phyloP scores from a whole-genome alignment of 2,113 vertebrate genomes.

The Chloropsis hardwickii region DNA sequence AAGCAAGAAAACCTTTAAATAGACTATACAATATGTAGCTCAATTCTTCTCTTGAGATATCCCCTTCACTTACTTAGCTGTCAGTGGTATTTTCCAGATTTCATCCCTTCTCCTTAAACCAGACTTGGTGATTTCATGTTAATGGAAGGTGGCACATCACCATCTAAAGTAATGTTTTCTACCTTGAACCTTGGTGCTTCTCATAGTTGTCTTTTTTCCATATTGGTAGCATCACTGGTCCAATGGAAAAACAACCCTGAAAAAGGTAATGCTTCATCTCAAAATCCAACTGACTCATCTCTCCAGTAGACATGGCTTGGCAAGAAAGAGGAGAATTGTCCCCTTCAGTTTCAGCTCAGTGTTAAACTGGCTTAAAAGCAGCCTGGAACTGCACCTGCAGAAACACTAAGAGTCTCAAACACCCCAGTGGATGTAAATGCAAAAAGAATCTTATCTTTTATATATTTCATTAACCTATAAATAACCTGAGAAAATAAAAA shows the following conservation, averaged over 20 bases:
- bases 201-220: accelerated
- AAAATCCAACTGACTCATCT: not conserved
- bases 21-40: not conserved
- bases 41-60: not conserved
- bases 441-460: not conserved
- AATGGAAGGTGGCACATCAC: not conserved
- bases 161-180: not conserved
- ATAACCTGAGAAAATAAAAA: not conserved
- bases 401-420: not conserved
- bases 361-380: not conserved
- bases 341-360: not conserved
- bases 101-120: not conserved
- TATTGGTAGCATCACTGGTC: not conserved
- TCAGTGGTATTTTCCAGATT: not conserved
- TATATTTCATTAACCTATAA: not conserved
- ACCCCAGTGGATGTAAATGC: not conserved
- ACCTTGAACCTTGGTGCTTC: not conserved
- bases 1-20: not conserved
- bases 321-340: not conserved
- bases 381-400: not conserved
- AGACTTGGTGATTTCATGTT: not conserved
- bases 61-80: accelerated
- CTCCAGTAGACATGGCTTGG: not conserved
- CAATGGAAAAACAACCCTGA: not conserved
- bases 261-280: not conserved